Conservation (phyloP, 2,113 vertebrate species). For the Lophotis ruficrista region DNA sequence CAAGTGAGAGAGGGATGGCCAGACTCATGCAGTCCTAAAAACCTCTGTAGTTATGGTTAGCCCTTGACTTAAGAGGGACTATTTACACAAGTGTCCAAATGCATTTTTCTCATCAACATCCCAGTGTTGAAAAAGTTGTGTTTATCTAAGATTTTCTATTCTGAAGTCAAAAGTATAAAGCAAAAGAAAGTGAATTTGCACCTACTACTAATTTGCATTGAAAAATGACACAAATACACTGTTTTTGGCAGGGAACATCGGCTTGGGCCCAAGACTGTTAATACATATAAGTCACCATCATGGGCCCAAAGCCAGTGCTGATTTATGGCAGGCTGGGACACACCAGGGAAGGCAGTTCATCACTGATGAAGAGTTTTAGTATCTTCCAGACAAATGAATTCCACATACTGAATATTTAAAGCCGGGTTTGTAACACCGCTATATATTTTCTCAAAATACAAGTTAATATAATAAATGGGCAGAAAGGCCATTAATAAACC, state of each 20-base stretch:
- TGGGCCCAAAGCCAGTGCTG: conserved; percentile 24
- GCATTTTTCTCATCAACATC: background rate
- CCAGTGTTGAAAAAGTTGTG: background rate
- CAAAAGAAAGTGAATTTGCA: background rate
- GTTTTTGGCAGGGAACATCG: conserved; percentile 4
- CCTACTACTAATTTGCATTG: background rate
- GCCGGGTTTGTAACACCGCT: conserved; percentile 4
- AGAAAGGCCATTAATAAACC: conserved; percentile 9
- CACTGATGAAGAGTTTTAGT: conserved; percentile 29
- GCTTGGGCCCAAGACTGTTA: background rate
- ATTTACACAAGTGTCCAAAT: background rate
- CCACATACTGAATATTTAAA: conserved; percentile 58
- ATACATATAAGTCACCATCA: background rate
- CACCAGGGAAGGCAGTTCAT: conserved; percentile 6
- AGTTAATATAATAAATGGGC: conserved; percentile 39
- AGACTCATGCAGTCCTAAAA: background rate
- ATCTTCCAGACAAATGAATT: conserved; percentile 59
- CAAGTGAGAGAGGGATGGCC: background rate
- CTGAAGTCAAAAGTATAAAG: background rate
- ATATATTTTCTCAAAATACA: conserved; percentile 51
- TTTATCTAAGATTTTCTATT: background rate
- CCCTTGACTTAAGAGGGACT: background rate
- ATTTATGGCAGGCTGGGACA: conserved; percentile 13
- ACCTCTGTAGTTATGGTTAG: background rate
- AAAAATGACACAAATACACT: background rate